Evolutionary conservation across 2,888 invertebrate species (phyloP).

Genomic region (Dione juno): DNA sequence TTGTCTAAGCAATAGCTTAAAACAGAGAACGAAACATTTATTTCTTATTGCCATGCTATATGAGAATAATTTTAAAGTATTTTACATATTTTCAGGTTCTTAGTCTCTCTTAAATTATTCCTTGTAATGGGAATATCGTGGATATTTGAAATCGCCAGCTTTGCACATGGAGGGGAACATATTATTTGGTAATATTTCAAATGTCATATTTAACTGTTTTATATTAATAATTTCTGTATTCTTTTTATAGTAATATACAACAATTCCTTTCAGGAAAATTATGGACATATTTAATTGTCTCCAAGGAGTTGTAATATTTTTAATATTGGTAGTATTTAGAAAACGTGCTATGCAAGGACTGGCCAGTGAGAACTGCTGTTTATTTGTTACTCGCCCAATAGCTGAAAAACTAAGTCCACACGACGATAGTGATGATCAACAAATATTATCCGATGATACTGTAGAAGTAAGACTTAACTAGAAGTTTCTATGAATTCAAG

Average conservation of each 20-base stretch:
- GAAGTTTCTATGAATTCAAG: slow-evolving; percentile 45
- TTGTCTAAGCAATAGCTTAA: too few relatives aligned
- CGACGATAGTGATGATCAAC: slow-evolving; percentile 71
- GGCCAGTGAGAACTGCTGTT: slow-evolving; percentile 69
- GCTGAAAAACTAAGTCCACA: slow-evolving; percentile 71
- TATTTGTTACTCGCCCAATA: slow-evolving; percentile 60
- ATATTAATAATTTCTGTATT: neutral
- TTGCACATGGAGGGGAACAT: slow-evolving; percentile 71
- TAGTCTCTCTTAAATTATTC: slow-evolving; percentile 86
- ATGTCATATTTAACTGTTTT: neutral
- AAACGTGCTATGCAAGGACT: slow-evolving; percentile 81
- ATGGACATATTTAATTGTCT: slow-evolving; percentile 86
- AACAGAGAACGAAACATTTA: neutral
- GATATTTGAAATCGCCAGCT: slow-evolving; percentile 86
- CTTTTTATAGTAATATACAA: neutral
- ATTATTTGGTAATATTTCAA: slow-evolving; percentile 67
- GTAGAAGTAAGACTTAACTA: slow-evolving; percentile 74
- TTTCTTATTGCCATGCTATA: neutral
- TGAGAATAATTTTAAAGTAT: neutral
- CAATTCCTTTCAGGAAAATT: slow-evolving; percentile 72
- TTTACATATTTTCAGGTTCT: slow-evolving; percentile 76
- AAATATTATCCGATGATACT: slow-evolving; percentile 72
- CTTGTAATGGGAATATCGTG: slow-evolving; percentile 88
- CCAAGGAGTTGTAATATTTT: slow-evolving; percentile 86
- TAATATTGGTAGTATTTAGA: slow-evolving; percentile 83